Base-by-base conservation (phyloP, 2,797 vertebrate genomes). In the Martes flavigula region DNA sequence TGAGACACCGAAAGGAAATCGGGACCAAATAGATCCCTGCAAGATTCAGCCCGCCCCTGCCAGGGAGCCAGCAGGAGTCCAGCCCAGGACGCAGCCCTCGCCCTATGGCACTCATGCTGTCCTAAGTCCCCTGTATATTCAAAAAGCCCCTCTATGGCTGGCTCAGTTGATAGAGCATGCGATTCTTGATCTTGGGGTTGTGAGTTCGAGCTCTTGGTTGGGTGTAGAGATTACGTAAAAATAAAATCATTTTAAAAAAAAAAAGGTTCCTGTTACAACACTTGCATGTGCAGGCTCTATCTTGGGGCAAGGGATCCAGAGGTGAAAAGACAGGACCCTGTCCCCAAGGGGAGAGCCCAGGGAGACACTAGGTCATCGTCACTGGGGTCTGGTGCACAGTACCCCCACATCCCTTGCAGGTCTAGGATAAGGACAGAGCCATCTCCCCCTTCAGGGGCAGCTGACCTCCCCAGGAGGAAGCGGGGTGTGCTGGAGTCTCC, bases 131-230 rank as follows among this genome's bases (percentile, higher is more conserved):
- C 54, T 10, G 11, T 5, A 23, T 9, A 0, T 75, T 46, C 86
- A 46, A 21, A 27, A 35, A 9, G 27, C 7, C 68, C 68, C 79
- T 32, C 38, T 18, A 0, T 1, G 43, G 73, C 15, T 9, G 14
- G 43, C 43, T 75, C 43, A 0, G 73, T 75, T 4, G 1, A 27
- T 10, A 30, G 15, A 11, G 25, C 15, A 5, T 0, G 1, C 0
- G 43, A 30, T 27, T 18, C 27, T 32, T 10, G 73, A 75, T 46
- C 15, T 75, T 7, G 7, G 15, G 43, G 43, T 18, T 30, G 43
- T 46, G 73, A 75, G 14, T 30, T 46, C 23, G 2, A 75, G 73
- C 40, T 15, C 27, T 40, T 46, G 4, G 14, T 30, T 46, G 73
- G 43, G 73, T 46, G 43, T 5, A 75, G 25, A 75, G 27, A 75